Percentiles rank a stretch among this genome's conserved stretches.
Evolutionary conservation across 2,797 vertebrate genomes (phyloP).

Genomic region (Oceanodroma leucorhoa): DNA sequence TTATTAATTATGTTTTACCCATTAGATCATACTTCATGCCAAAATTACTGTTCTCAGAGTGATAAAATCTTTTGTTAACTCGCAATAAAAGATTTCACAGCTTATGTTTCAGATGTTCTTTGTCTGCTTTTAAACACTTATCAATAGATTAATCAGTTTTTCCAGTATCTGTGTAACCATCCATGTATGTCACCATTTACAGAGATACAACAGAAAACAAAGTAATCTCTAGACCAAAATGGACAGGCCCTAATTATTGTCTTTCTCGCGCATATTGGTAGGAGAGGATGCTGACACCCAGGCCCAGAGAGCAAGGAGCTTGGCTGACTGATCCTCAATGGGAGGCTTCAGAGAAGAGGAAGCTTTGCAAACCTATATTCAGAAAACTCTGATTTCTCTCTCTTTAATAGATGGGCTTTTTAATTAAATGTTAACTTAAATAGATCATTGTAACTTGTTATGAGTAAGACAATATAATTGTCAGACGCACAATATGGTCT

Average conservation of each 20-base stretch:
- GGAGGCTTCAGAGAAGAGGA: neutral
- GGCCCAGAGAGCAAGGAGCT: neutral
- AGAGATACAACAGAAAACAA: neutral
- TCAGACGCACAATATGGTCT: neutral
- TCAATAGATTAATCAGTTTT: neutral
- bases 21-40: neutral
- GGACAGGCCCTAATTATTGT: neutral
- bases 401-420: neutral
- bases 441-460: neutral
- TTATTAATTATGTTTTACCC: neutral
- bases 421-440: neutral
- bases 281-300: neutral
- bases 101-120: neutral
- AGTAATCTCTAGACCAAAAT: neutral
- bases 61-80: neutral
- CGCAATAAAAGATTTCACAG: neutral
- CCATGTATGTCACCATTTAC: neutral
- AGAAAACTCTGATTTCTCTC: neutral
- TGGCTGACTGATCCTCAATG: neutral
- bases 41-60: neutral
- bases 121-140: neutral
- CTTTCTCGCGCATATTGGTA: rapidly evolving
- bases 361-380: neutral
- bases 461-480: neutral
- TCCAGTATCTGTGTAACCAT: neutral